A percentile compares a stretch with the other conserved stretches of the same genome.
Conservation (phyloP, 2,113 vertebrate species). For the Crotalus viridis region DNA sequence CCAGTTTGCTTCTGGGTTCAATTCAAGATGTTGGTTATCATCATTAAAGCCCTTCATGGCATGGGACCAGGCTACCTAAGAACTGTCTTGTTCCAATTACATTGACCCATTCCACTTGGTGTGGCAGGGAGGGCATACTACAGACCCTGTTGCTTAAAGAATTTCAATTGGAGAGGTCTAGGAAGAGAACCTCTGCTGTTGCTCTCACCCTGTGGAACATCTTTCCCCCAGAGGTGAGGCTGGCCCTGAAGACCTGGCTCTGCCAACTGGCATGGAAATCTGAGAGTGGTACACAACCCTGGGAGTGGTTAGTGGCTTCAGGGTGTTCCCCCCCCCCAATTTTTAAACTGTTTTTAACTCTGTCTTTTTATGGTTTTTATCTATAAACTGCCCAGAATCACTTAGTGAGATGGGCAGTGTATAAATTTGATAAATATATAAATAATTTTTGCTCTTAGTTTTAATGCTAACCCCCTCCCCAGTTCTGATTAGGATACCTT, state of each 20-base stretch:
- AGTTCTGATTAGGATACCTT: neutral
- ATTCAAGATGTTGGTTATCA: neutral
- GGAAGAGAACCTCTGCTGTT: neutral
- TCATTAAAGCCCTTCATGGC: neutral
- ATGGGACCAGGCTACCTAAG: neutral
- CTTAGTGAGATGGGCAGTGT: no score
- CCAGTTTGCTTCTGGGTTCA: neutral
- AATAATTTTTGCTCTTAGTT: neutral
- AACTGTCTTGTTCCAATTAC: neutral
- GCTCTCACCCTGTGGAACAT: neutral
- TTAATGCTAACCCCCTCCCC: neutral
- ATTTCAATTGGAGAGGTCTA: neutral
- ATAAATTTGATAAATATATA: no score
- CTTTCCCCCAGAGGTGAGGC: neutral
- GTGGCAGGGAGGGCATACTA: neutral
- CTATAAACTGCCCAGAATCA: no score
- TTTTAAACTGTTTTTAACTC: no score
- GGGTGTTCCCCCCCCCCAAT: no score
- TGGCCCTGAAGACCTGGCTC: neutral
- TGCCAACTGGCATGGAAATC: neutral
- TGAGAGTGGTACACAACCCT: neutral
- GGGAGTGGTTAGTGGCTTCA: no score
- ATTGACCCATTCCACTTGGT: neutral
- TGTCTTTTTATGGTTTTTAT: no score
- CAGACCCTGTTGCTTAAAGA: neutral